Base-by-base conservation (phyloP, 2,888 invertebrate species). In the Amiota mariae region DNA sequence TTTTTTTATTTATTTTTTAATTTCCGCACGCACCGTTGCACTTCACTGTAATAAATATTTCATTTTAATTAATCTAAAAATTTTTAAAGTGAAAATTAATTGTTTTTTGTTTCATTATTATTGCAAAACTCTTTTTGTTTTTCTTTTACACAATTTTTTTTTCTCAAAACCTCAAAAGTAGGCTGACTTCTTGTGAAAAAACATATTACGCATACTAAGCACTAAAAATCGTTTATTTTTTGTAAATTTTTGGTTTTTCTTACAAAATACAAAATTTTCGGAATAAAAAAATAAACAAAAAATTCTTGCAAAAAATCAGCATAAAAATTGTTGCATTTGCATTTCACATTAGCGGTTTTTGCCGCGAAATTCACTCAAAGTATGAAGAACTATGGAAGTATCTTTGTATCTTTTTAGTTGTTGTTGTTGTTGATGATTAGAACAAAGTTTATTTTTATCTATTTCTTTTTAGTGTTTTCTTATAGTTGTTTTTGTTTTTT, bases 1-100 rank as follows among this genome's bases (percentile, higher is more conserved):
- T 66, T 48, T 13, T 20, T 68, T 68, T 68, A 15, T 47, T 12
- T 11, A 13, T 12, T 49, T 46, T 68, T n/a, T 11, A 51, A 63
- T 63, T 63, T 63, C 46, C 63, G 10, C 67, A 68, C 67, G 67
- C 67, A 54, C 18, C 51, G 67, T n/a, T 68, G 67, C 67, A 68
- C 67, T 68, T 51, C 36, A 51, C 11, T 48, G 12, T 8, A 11
- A 36, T 59, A 20, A 11, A 36, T 59, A 20, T 12, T 46, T 63
- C 47, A 2, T 46, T 13, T 13, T 6, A 66, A 66, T 66, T 48
- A 66, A 48, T 10, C 47, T 18, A 59, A 63, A 59, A 24, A 68
- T 68, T 68, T 68, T 68, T 68, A 20, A 2, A 66, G 66, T 48
- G 66, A 66, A 66, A 66, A 36, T 36, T 2, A 6, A 36, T 36